A percentile compares a stretch with the other conserved stretches of the same genome.
Conservation (phyloP, 2,797 vertebrate species). For the Peromyscus nudipes region DNA sequence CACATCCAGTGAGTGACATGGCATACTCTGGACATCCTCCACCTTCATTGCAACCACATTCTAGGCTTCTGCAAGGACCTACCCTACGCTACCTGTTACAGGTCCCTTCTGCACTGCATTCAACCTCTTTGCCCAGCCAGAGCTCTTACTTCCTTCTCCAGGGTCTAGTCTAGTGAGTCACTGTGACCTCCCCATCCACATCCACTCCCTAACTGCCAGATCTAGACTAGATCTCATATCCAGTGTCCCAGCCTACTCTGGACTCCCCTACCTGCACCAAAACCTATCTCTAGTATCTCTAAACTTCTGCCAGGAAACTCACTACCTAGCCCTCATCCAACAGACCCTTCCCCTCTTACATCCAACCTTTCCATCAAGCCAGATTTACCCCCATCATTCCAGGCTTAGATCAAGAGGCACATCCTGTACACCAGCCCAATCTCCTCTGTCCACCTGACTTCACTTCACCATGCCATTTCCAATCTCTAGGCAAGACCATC, state of each 20-base stretch:
- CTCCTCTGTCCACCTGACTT: background rate
- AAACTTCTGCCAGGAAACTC: background rate
- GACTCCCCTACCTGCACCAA: background rate
- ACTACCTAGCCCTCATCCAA: background rate
- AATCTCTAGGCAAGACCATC: background rate
- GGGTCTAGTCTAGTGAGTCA: background rate
- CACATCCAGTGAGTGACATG: background rate
- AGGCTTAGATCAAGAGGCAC: background rate
- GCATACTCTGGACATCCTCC: background rate
- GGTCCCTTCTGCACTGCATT: background rate
- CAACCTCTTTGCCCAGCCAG: background rate
- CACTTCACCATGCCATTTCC: background rate
- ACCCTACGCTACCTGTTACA: background rate
- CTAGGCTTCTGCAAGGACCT: background rate
- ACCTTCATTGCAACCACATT: background rate
- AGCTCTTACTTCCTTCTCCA: background rate
- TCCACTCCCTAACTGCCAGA: background rate
- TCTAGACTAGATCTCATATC: background rate
- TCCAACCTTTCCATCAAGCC: background rate
- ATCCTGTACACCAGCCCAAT: background rate
- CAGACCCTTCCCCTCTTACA: background rate
- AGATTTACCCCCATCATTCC: background rate
- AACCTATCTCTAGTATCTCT: background rate
- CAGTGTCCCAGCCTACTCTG: background rate
- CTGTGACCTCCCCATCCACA: background rate